Evolutionary conservation across 2,797 vertebrate genomes (phyloP).

Genomic region (Coranthus polyacanthus): DNA sequence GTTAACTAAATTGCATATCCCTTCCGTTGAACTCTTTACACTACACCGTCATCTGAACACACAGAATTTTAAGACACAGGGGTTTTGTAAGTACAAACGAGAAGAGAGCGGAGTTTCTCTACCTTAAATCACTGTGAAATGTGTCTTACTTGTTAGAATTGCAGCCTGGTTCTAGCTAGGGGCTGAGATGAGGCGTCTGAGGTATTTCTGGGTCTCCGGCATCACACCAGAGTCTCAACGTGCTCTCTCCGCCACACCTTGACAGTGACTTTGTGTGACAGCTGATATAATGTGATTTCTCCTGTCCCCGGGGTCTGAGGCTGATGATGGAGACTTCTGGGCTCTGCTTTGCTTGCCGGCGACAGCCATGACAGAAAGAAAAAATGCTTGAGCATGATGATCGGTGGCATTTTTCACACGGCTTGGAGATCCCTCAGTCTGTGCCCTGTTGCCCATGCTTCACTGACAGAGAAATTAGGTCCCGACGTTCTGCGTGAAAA

Average conservation of each 20-base stretch:
- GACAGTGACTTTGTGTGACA: conserved; percentile 85
- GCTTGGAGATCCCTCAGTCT: conserved; percentile 70
- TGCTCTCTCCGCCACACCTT: conserved; percentile 75
- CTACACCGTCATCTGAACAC: conserved; percentile 45
- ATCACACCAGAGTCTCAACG: conserved; percentile 64
- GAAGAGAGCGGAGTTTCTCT: conserved; percentile 71
- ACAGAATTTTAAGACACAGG: conserved; percentile 62
- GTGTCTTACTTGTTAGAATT: conserved; percentile 71
- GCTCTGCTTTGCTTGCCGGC: conserved; percentile 70
- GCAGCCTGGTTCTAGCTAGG: conserved; percentile 62
- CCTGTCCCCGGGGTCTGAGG: conserved; percentile 71
- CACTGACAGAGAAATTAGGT: conserved; percentile 71
- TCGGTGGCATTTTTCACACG: conserved; percentile 80
- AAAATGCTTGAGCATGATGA: conserved; percentile 75
- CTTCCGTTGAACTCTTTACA: conserved; percentile 66
- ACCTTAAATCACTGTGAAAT: conserved; percentile 75
- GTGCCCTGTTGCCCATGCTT: conserved; percentile 63
- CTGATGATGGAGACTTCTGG: conserved; percentile 82
- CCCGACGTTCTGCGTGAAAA: conserved; percentile 52
- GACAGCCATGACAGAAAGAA: conserved; percentile 75
- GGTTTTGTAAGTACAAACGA: conserved; percentile 75
- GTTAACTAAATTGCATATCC: conserved; percentile 78
- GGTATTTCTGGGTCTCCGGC: conserved; percentile 75
- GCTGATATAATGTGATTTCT: conserved; percentile 85
- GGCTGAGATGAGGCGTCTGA: conserved; percentile 67